These are phyloP conservation scores for Proctacanthus coquilletti DNA, from an alignment of 1,140 invertebrate genomes.

Conservation along the genomic window DNA sequence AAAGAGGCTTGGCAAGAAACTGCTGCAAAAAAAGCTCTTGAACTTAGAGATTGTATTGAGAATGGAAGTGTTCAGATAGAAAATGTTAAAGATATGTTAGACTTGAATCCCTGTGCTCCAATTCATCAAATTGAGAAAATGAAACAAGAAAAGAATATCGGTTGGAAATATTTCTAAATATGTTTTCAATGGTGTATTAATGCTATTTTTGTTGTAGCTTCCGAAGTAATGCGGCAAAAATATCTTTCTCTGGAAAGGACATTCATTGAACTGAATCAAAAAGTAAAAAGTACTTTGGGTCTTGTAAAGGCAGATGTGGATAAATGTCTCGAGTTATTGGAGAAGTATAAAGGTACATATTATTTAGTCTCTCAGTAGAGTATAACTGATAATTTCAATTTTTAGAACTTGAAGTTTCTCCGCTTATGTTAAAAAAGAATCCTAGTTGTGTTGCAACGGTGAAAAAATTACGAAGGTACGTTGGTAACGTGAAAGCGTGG, in stretches of 20 bases:
- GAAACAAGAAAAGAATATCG: conserved; percentile 31
- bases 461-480: conserved; percentile 50
- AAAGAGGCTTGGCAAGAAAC: conserved; percentile 42
- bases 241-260: conserved; percentile 52
- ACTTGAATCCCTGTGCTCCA: conserved; percentile 36
- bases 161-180: conserved; percentile 21
- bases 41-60: conserved; percentile 32
- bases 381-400: conserved; percentile 36
- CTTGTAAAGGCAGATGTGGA: conserved; percentile 48
- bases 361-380: conserved; percentile 27
- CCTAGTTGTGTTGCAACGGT: conserved; percentile 64
- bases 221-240: conserved; percentile 22
- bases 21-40: conserved; percentile 35
- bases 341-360: conserved; percentile 37
- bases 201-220: conserved; percentile 18
- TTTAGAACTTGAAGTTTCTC: conserved; percentile 47
- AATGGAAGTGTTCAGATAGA: conserved; percentile 41
- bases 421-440: conserved; percentile 73
- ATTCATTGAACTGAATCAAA: conserved; percentile 53
- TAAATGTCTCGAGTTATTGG: conserved; percentile 41
- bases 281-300: conserved; percentile 52
- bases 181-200: not conserved
- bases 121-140: conserved; percentile 32
- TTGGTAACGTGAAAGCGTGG: conserved; percentile 59
- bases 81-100: conserved; percentile 38